Base-by-base conservation (phyloP, 2,113 vertebrate species). In the Cacatua alba region DNA sequence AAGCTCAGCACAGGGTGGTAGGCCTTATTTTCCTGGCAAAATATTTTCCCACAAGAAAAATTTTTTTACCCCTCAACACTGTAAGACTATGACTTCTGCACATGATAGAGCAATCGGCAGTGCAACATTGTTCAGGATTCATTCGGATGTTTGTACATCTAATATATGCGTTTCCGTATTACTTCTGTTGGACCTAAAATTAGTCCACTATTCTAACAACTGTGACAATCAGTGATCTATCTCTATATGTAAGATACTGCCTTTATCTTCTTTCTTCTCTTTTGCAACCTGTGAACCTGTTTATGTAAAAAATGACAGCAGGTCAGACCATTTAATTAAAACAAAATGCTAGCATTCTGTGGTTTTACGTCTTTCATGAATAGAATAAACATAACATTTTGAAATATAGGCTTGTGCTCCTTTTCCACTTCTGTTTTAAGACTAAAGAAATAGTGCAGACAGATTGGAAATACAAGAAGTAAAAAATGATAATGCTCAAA, bases 61-160 rank as follows among this genome's bases (percentile, higher is more conserved):
- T 0, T 0, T 1, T 10, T 49, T 44, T 85, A 64, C 3, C 23
- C 19, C 13, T 91, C n/a, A 49, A 7, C 5, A 17, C 13, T 18
- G 5, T 60, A 59, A 70, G 18, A 35, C 26, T 23, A 23, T 55
- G 17, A 70, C 28, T 90, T 91, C 62, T 74, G 21, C 8, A 35
- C 8, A 9, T 20, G 25, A 82, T 29, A 64, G 92, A 90, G 7
- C 4, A 67, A 46, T 31, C 28, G 3, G 7, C 23, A 59, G 12
- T n/a, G 18, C 13, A 71, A 53, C 2, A 24, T 2, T 23, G 3
- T 33, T 62, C 39, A 57, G 25, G 9, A 14, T 71, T 24, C 0
- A 3, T 49, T 85, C 76, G 53, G 37, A 48, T 26, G 10, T 82
- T 57, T 62, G 18, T 21, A 35, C 7, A 28, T 3, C 4, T 33